Conservation (phyloP, 2,797 vertebrate genomes). For the Staurois parvus region DNA sequence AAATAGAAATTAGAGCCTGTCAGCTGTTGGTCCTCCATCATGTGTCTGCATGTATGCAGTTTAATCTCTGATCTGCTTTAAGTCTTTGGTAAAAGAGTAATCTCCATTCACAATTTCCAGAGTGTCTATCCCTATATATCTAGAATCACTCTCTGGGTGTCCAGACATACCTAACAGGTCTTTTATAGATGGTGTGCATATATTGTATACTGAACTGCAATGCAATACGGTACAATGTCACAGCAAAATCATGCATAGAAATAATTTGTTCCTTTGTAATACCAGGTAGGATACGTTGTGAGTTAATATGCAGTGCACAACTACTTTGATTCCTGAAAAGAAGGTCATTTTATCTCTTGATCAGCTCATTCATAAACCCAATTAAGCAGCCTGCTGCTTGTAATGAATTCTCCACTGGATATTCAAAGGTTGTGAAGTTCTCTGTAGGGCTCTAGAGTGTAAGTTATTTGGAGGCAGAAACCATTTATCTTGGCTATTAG, state of each 20-base stretch:
- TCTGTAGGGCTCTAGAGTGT: slow-evolving; percentile 41
- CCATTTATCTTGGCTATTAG: slow-evolving; percentile 54
- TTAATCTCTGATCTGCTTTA: too few relatives aligned
- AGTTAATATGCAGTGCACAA: slow-evolving; percentile 33
- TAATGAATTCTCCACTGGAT: slow-evolving; percentile 56
- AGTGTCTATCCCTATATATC: too few relatives aligned
- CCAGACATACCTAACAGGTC: too few relatives aligned
- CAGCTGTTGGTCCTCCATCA: too few relatives aligned
- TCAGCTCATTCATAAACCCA: slow-evolving; percentile 52
- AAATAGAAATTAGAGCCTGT: too few relatives aligned
- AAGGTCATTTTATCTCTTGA: slow-evolving; percentile 50
- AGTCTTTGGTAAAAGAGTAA: too few relatives aligned
- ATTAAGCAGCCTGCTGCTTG: slow-evolving; percentile 52
- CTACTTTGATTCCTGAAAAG: slow-evolving; percentile 29
- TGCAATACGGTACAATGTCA: background rate
- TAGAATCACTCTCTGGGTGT: too few relatives aligned
- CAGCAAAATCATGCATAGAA: background rate
- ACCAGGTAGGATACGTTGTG: background rate
- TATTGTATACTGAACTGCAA: too few relatives aligned
- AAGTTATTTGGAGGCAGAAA: slow-evolving; percentile 40
- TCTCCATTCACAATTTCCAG: too few relatives aligned
- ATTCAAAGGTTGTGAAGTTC: slow-evolving; percentile 53
- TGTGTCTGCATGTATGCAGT: too few relatives aligned
- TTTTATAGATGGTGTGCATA: too few relatives aligned
- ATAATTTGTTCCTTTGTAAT: background rate